These are phyloP conservation scores for Platypus cylindrus DNA, from an alignment of 2,888 invertebrate genomes.

Conservation along the genomic window DNA sequence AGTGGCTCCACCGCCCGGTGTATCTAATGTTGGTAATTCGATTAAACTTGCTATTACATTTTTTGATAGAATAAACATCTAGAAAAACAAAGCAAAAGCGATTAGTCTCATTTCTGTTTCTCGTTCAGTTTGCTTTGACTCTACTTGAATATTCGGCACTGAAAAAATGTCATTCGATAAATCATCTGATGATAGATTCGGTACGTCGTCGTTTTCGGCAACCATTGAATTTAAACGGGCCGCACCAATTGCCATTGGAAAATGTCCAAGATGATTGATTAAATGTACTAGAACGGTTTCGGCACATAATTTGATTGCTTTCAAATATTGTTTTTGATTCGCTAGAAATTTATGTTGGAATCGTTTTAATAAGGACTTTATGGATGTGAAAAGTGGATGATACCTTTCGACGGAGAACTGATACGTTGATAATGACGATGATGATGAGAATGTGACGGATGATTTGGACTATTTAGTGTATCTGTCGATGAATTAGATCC, in stretches of 20 bases:
- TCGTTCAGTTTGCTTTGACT: too few relatives aligned
- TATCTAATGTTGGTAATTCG: conserved; percentile 73
- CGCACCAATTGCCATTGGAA: conserved; percentile 84
- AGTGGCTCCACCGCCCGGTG: conserved; percentile 66
- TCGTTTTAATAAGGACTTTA: too few relatives aligned
- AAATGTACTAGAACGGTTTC: conserved; percentile 64
- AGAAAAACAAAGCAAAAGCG: conserved; percentile 29
- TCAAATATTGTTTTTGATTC: too few relatives aligned
- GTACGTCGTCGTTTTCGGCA: conserved; percentile 84
- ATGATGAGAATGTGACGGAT: too few relatives aligned
- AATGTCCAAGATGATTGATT: conserved; percentile 86
- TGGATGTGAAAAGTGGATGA: too few relatives aligned
- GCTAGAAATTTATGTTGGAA: conserved; percentile 9
- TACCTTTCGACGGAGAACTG: too few relatives aligned
- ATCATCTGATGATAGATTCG: conserved; percentile 58
- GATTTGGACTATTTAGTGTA: too few relatives aligned
- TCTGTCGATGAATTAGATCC: neutral
- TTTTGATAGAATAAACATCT: conserved; percentile 75
- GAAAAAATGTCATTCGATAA: conserved; percentile 67
- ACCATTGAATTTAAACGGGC: conserved; percentile 80
- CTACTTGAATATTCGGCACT: conserved; percentile 69
- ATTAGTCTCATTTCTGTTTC: neutral
- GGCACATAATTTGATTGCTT: conserved; percentile 45
- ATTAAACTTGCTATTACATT: conserved; percentile 77
- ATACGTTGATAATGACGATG: too few relatives aligned